Evolutionary conservation across 2,888 invertebrate species (phyloP).

Genomic region (Creontiades dilutus): DNA sequence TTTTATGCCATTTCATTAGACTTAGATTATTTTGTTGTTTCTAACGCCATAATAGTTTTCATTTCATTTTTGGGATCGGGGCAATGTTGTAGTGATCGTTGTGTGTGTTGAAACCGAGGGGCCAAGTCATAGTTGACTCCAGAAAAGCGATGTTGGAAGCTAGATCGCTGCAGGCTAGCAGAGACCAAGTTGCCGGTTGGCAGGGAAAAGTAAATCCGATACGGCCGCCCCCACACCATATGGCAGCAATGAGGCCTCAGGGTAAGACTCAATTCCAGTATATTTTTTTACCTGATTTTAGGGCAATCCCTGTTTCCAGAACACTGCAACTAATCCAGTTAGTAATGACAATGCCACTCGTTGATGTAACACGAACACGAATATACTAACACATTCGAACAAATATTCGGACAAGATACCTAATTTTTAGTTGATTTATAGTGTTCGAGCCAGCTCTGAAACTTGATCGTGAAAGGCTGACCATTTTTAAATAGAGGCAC

Average conservation of each 20-base stretch:
- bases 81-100: slow-evolving; percentile 69
- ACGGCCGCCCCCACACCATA: slow-evolving; percentile 78
- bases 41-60: slow-evolving; percentile 51
- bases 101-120: slow-evolving; percentile 68
- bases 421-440: too few relatives aligned
- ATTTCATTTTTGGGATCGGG: slow-evolving; percentile 27
- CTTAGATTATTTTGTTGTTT: background rate
- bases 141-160: slow-evolving; percentile 77
- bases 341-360: too few relatives aligned
- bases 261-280: slow-evolving; percentile 78
- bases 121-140: slow-evolving; percentile 62
- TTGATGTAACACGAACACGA: too few relatives aligned
- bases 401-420: too few relatives aligned
- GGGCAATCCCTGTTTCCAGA: too few relatives aligned
- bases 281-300: background rate
- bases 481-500: too few relatives aligned
- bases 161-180: slow-evolving; percentile 76
- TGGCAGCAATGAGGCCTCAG: slow-evolving; percentile 80
- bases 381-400: too few relatives aligned
- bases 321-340: too few relatives aligned
- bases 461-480: too few relatives aligned
- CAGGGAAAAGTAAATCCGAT: slow-evolving; percentile 76
- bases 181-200: slow-evolving; percentile 76
- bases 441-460: too few relatives aligned
- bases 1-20: background rate